Evolutionary conservation across 1,140 invertebrate genomes (phyloP).

Genomic region (Drosophila truncata): DNA sequence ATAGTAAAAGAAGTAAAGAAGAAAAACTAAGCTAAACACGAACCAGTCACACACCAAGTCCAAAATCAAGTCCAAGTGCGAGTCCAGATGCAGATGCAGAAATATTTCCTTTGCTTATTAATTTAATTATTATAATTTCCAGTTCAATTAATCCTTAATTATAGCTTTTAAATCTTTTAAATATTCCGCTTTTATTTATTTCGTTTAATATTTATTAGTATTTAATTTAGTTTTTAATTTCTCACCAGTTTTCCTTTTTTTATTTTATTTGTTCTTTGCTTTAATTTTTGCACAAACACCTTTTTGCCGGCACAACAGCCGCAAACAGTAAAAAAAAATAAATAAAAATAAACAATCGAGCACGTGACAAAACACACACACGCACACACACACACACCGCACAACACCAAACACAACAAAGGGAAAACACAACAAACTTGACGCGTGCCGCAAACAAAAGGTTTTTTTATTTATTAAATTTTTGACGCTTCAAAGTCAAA

Average conservation of each 20-base stretch:
- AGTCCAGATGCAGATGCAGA: constrained; percentile 12
- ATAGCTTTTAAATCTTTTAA: too few species aligned
- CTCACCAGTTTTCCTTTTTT: neutral
- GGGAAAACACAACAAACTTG: constrained; percentile 38
- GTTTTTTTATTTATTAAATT: neutral
- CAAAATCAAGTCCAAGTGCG: neutral
- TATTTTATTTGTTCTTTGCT: neutral
- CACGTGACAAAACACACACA: constrained; percentile 23
- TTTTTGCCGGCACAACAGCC: constrained; percentile 13
- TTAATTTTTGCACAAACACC: neutral
- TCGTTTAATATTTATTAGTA: neutral
- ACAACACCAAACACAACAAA: constrained; percentile 27
- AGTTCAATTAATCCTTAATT: neutral
- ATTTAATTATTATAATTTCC: neutral
- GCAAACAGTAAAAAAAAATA: constrained; percentile 30
- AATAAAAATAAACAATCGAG: constrained; percentile 39
- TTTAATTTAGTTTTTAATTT: constrained; percentile 1
- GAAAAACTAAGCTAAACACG: constrained; percentile 29
- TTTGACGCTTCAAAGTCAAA: constrained; percentile 27
- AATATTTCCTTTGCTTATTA: neutral
- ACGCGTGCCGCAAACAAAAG: constrained; percentile 6
- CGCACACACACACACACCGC: neutral
- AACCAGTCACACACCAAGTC: constrained; percentile 38
- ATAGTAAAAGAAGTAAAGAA: neutral
- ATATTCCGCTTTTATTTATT: neutral